These are phyloP conservation scores for Cecidostiba fungosa DNA, from an alignment of 2,888 invertebrate genomes.

Conservation along the genomic window DNA sequence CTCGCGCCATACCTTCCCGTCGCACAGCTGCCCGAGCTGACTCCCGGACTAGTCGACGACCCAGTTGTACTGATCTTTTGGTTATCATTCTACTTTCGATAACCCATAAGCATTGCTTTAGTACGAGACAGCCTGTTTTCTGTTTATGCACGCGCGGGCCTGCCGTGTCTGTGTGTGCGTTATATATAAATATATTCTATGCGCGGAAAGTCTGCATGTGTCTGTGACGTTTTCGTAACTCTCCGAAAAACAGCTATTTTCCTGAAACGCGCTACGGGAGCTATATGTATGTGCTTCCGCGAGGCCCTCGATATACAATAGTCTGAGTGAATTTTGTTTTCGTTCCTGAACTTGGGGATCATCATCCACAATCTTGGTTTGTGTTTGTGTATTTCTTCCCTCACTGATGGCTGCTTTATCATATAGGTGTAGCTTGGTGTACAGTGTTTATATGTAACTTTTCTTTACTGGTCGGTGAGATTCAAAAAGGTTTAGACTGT, in stretches of 20 bases:
- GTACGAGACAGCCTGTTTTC: not conserved
- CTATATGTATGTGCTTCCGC: not conserved
- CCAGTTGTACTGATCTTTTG: not conserved
- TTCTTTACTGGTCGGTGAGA: not conserved
- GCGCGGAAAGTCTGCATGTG: not conserved
- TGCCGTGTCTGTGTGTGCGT: not conserved
- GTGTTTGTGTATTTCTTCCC: not conserved
- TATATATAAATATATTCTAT: not conserved
- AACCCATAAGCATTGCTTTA: not conserved
- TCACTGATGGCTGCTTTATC: not conserved
- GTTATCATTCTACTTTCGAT: not conserved
- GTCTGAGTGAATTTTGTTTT: not conserved
- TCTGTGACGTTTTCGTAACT: conserved; percentile 52
- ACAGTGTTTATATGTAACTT: not conserved
- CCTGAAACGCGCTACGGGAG: not conserved
- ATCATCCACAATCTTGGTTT: not conserved
- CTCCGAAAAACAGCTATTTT: conserved; percentile 33
- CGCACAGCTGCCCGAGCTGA: conserved; percentile 9
- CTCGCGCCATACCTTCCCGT: conserved; percentile 43
- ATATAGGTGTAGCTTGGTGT: no score
- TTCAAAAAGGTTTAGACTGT: not conserved
- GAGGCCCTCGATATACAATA: no score
- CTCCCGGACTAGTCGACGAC: not conserved
- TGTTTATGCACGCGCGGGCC: not conserved
- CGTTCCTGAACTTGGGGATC: not conserved